These are phyloP conservation scores for Noctua janthina DNA, from an alignment of 2,888 invertebrate species.

Conservation along the genomic window DNA sequence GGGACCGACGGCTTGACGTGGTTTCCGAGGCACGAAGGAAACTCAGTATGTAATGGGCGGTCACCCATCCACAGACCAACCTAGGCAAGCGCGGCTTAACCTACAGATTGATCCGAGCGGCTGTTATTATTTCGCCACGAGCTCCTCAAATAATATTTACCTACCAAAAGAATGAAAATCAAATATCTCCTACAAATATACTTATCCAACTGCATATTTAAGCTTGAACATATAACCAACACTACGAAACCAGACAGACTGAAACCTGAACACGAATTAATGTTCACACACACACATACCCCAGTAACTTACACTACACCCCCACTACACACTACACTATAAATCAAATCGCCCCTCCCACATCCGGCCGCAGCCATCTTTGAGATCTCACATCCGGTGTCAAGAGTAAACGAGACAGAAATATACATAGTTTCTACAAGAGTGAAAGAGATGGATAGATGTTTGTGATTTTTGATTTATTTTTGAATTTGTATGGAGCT, in stretches of 20 bases:
- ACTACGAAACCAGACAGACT: conserved; percentile 40
- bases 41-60: not conserved
- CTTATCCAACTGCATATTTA: conserved; percentile 9
- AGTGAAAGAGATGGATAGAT: conserved; percentile 65
- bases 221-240: conserved; percentile 54
- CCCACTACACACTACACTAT: conserved; percentile 79
- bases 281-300: conserved; percentile 50
- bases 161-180: not conserved
- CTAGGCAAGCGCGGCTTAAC: too few species aligned
- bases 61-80: not conserved
- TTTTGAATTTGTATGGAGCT: conserved; percentile 52
- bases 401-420: conserved; percentile 73
- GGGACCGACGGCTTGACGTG: not conserved
- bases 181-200: conserved; percentile 3
- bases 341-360: conserved; percentile 89
- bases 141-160: too few species aligned
- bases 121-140: not conserved
- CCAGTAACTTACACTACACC: conserved; percentile 40
- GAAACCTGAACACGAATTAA: conserved; percentile 66
- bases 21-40: too few species aligned
- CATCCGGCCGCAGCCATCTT: conserved; percentile 89
- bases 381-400: conserved; percentile 88
- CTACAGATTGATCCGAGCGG: too few species aligned
- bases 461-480: conserved; percentile 73
- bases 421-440: conserved; percentile 70